Conservation (phyloP, 2,113 vertebrate species). For the Brienomyrus brachyistius region DNA sequence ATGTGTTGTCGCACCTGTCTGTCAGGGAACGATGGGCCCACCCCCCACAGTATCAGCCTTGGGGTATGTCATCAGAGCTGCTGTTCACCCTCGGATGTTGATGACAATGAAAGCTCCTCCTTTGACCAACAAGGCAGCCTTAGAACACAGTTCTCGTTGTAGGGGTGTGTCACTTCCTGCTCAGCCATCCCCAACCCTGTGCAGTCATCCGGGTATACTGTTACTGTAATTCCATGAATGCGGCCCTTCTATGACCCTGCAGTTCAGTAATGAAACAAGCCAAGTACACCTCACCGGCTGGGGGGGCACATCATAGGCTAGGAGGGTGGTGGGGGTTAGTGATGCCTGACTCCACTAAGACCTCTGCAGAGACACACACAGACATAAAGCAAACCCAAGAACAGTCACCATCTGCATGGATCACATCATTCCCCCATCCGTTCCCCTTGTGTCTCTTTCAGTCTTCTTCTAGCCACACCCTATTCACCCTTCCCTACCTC, state of each 20-base stretch:
- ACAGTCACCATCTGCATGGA: background rate
- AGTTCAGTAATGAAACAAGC: background rate
- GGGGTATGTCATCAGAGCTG: background rate
- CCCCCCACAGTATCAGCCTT: background rate
- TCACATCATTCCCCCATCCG: background rate
- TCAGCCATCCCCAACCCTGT: background rate
- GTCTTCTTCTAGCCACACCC: background rate
- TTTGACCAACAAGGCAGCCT: background rate
- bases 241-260: background rate
- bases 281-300: background rate
- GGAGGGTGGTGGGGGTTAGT: background rate
- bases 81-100: background rate
- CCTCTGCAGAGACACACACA: too few relatives aligned
- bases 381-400: background rate
- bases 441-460: background rate
- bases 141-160: background rate
- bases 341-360: background rate
- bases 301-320: background rate
- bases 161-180: background rate
- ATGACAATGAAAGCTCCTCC: background rate
- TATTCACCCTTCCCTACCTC: conserved; percentile 18
- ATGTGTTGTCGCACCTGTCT: background rate
- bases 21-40: background rate
- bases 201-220: background rate
- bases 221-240: background rate